Base-by-base conservation (phyloP, 2,113 vertebrate species). In the Phocoena sinus region DNA sequence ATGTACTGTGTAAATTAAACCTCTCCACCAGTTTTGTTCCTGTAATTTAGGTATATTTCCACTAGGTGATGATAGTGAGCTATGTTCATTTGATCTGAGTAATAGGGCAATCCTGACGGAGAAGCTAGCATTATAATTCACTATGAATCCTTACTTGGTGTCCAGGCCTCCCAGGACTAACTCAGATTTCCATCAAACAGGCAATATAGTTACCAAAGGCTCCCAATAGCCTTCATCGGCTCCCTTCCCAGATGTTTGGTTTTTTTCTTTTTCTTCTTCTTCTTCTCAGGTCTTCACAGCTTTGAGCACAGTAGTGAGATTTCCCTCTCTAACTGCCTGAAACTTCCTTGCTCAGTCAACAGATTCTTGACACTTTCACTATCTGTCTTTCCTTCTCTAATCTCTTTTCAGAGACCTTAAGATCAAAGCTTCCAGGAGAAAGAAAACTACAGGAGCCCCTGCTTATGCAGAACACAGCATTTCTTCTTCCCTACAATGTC, bases 371-470 rank as follows among this genome's bases (percentile, higher is more conserved):
- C 60, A 60, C 17, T 20, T 68, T 68, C 65, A 58, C 36, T 25
- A 15, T 60, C 58, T 73, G 14, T 79, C 50, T 93, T 96, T 88
- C 60, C 26, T 91, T 79, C 65, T 81, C 47, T 62, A 21, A 60
- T 88, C 33, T 95, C 41, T 91, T 96, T 60, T 41, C 41, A 70
- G 94, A 89, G 71, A 88, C n/a, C 47, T 62, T 2, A 23, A 9
- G n/a, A 96, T 82, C 82, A 88, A 71, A 68, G n/a, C 62, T 92
- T 94, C 26, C 33, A 60, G 62, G 50, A 90, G 50, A 95, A 89
- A 80, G 87, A 31, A 73, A 94, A 80, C 50, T 23, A 44, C 60
- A 91, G 71, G 41, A 84, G n/a, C 38, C 10, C 1, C 44, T 79
- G 47, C 58, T 60, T 77, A 18, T 36, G 67, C 12, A 63, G 36